These are phyloP conservation scores for Pristis pectinata DNA, from an alignment of 2,797 vertebrate genomes.

Conservation along the genomic window DNA sequence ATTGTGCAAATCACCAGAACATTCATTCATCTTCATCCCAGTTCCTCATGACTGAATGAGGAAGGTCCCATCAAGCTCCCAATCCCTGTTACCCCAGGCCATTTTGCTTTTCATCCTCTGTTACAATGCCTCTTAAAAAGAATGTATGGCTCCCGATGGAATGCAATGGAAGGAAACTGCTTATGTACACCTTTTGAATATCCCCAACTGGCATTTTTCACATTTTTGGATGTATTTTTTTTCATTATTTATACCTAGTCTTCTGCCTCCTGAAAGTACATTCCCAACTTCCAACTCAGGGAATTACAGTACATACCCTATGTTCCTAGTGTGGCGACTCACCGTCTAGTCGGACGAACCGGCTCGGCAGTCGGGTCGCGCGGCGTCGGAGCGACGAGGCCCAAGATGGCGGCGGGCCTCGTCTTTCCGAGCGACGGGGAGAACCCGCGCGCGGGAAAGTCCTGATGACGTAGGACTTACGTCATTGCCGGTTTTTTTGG, in stretches of 20 bases:
- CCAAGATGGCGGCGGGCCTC: too few species aligned
- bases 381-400: too few species aligned
- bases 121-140: not conserved
- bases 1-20: not conserved
- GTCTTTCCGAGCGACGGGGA: too few species aligned
- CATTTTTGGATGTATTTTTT: not conserved
- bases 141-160: not conserved
- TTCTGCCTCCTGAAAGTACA: not conserved
- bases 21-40: not conserved
- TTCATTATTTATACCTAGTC: not conserved
- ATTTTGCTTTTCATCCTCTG: not conserved
- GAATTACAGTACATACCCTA: too few species aligned
- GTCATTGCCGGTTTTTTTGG: too few species aligned
- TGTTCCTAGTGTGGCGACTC: too few species aligned
- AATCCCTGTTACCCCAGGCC: not conserved
- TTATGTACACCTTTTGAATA: not conserved
- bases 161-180: not conserved
- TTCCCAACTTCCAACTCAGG: not conserved
- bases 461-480: too few species aligned
- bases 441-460: too few species aligned
- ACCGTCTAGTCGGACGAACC: too few species aligned
- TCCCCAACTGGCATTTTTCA: not conserved
- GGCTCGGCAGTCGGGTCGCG: too few species aligned
- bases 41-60: not conserved
- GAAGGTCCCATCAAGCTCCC: not conserved